Base-by-base conservation (phyloP, 1,140 invertebrate genomes). In the Euwallacea similis region DNA sequence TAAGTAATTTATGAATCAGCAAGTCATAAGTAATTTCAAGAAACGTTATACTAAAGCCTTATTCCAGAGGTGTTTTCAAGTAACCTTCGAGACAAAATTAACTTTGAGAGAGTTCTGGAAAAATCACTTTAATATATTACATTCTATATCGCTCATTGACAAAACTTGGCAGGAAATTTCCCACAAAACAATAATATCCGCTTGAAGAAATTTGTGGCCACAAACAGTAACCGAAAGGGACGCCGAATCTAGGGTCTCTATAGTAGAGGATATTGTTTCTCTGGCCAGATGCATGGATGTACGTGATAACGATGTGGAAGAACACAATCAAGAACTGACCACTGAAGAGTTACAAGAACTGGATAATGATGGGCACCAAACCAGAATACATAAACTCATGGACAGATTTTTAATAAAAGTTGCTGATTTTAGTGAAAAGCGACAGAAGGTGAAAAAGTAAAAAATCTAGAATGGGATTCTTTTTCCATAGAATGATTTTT, bases 261-360 rank as follows among this genome's bases (percentile, higher is more conserved):
- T n/a, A 8, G 54, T 56, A 15, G 54, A 56, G 54, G 54, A 56
- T 7, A 56, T 56, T 56, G 54, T 56, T 56, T 56, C 54, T 56
- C 54, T 56, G 54, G 54, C 9, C 54, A 56, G 16, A 56, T 56
- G 7, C 54, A 56, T 56, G 54, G 16, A 16, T 56, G 44, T 16
- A 56, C 15, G 54, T 9, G 54, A 56, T 56, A 15, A 56, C 7
- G 54, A 56, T 56, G 9, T 56, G 7, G 16, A 56, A 9, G 54
- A 56, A 56, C 54, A 56, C 9, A n/a, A 9, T 56, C 7, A 56
- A 16, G 54, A n/a, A 16, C 54, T 56, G 54, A 56, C 54, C 9
- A 56, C 54, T 56, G 7, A 56, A 16, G 54, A 56, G 54, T 56
- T 56, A 56, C 54, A 56, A 7, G 54, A 56, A 47, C 7, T 47